phyloP scores from a whole-genome alignment of 2,797 vertebrate genomes.

The Kryptopterus vitreolus region DNA sequence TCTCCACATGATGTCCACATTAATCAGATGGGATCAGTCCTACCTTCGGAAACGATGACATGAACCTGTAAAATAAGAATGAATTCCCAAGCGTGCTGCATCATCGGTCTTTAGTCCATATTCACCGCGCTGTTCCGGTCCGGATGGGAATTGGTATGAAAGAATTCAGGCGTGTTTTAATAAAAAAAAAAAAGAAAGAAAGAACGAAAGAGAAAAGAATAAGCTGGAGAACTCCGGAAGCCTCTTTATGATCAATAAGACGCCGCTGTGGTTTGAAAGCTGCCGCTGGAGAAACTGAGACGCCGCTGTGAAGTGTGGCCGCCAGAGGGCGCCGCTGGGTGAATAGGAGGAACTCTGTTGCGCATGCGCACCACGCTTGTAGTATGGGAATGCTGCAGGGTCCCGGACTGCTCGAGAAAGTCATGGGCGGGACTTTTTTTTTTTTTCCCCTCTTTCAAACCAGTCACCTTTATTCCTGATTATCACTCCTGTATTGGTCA shows the following conservation, averaged over 20 bases:
- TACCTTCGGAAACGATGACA: constrained; percentile 70
- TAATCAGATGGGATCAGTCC: constrained; percentile 21
- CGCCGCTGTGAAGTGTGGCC: not conserved
- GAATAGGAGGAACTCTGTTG: not conserved
- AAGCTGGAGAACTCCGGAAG: constrained; percentile 22
- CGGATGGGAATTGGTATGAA: not conserved
- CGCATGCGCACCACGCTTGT: not conserved
- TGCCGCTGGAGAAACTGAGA: constrained; percentile 29
- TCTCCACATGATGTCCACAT: not conserved
- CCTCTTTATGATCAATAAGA: constrained; percentile 34
- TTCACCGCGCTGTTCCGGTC: constrained; percentile 43
- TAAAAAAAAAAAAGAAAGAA: not conserved
- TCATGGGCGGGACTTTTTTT: constrained; percentile 8
- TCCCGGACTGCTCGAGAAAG: not conserved
- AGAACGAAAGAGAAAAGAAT: not conserved
- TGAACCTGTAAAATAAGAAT: constrained; percentile 66
- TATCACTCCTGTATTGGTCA: too few relatives aligned
- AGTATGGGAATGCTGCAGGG: constrained; percentile 7
- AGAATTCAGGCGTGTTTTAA: not conserved
- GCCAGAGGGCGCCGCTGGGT: constrained; percentile 13
- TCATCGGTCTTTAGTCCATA: constrained; percentile 68
- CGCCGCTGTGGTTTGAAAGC: constrained; percentile 33
- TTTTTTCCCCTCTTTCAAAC: not conserved
- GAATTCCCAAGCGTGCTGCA: constrained; percentile 71
- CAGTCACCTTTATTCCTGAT: not conserved